phyloP scores from a whole-genome alignment of 2,113 vertebrate genomes.

The Pipra filicauda region DNA sequence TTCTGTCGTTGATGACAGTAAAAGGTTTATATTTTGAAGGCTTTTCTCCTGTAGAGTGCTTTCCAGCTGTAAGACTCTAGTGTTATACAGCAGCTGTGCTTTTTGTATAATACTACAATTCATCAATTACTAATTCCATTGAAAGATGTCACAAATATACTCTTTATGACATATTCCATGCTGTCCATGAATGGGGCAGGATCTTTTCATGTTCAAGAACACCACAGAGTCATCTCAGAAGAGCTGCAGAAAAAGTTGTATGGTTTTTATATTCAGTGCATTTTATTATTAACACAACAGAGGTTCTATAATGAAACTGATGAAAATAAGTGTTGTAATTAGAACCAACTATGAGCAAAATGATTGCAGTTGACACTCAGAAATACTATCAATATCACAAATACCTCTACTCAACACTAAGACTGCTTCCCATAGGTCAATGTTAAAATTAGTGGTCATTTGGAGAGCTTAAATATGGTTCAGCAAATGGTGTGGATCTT shows the following conservation, averaged over 20 bases:
- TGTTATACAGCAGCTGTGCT: constrained; percentile 51
- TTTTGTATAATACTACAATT: constrained; percentile 25
- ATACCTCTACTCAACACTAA: background rate
- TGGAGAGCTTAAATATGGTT: background rate
- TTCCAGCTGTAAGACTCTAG: constrained; percentile 30
- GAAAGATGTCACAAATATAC: constrained; percentile 60
- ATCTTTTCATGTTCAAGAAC: background rate
- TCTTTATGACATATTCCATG: constrained; percentile 12
- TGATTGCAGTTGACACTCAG: background rate
- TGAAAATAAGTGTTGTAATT: constrained; percentile 39
- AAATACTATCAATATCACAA: background rate
- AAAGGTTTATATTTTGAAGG: constrained; percentile 68
- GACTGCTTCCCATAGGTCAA: background rate
- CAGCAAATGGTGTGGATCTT: constrained; percentile 30
- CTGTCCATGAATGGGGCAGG: background rate
- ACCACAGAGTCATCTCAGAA: background rate
- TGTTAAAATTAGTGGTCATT: constrained; percentile 18
- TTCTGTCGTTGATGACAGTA: constrained; percentile 55
- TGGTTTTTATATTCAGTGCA: background rate
- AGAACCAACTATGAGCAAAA: background rate
- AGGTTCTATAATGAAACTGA: constrained; percentile 6
- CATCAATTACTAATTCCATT: constrained; percentile 52
- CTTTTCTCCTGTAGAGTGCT: constrained; percentile 43
- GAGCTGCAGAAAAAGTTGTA: background rate
- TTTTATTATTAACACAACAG: background rate